phyloP scores from a whole-genome alignment of 2,888 invertebrate species.

The Tetranychus piercei region DNA sequence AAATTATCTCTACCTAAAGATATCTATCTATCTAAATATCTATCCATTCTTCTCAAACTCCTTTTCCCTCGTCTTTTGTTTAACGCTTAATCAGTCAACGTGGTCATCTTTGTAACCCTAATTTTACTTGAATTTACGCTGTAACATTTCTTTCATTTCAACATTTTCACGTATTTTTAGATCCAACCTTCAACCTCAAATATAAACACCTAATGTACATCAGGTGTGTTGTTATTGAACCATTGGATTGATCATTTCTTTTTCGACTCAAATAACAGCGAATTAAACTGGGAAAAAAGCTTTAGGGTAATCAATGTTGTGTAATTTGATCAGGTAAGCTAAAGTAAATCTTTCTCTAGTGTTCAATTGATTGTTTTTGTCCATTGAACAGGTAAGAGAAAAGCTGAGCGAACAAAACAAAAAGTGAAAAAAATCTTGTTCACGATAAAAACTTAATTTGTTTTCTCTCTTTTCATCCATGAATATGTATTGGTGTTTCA shows the following conservation, averaged over 20 bases:
- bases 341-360: background rate
- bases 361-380: background rate
- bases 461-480: background rate
- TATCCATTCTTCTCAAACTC: too few species aligned
- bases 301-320: background rate
- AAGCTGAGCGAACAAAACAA: background rate
- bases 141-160: too few species aligned
- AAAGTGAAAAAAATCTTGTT: background rate
- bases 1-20: too few species aligned
- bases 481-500: too few species aligned
- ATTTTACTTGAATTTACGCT: too few species aligned
- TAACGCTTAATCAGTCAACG: too few species aligned
- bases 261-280: background rate
- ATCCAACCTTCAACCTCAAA: too few species aligned
- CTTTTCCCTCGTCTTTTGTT: too few species aligned
- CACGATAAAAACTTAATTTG: background rate
- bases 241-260: background rate
- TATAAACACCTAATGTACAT: too few species aligned
- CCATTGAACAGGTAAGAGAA: background rate
- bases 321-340: background rate
- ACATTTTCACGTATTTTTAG: too few species aligned
- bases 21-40: too few species aligned
- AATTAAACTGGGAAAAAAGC: background rate
- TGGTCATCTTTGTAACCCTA: too few species aligned
- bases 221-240: background rate